These are phyloP conservation scores for Gryon sp. DNA, from an alignment of 1,140 invertebrate species.

Conservation along the genomic window DNA sequence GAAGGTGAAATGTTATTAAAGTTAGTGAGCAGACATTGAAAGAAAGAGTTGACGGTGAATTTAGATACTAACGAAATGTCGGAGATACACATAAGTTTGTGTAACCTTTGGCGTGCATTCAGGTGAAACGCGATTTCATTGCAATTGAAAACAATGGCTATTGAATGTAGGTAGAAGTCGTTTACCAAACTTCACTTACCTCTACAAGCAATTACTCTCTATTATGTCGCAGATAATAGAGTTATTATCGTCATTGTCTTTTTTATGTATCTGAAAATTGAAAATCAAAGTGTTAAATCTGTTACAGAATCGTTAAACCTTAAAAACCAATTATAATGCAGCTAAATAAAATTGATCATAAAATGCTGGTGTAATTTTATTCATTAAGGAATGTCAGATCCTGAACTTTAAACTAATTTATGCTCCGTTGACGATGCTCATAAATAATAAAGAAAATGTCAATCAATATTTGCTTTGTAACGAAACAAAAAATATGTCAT, in stretches of 20 bases:
- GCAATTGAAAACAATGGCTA: constrained; percentile 44
- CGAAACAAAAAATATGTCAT: constrained; percentile 1
- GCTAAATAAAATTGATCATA: too few species aligned
- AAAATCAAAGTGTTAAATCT: too few species aligned
- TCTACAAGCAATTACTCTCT: constrained; percentile 28
- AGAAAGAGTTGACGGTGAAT: constrained; percentile 20
- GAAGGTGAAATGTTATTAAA: constrained; percentile 20
- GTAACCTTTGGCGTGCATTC: constrained; percentile 36
- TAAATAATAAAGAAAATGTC: too few species aligned
- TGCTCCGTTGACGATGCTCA: too few species aligned
- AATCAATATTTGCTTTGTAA: too few species aligned
- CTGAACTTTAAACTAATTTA: too few species aligned
- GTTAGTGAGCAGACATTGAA: constrained; percentile 16
- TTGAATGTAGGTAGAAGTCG: constrained; percentile 56
- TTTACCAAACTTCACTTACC: constrained; percentile 45
- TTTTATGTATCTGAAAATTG: neutral
- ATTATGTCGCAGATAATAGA: constrained; percentile 14
- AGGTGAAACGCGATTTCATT: constrained; percentile 51
- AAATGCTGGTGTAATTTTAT: too few species aligned
- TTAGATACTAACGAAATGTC: constrained; percentile 36
- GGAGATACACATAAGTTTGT: constrained; percentile 38
- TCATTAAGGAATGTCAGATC: too few species aligned
- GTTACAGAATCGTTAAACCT: too few species aligned
- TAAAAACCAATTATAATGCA: too few species aligned
- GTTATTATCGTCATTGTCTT: constrained; percentile 16